Base-by-base conservation (phyloP, 2,797 vertebrate genomes). In the Pyrocephalus nanus region DNA sequence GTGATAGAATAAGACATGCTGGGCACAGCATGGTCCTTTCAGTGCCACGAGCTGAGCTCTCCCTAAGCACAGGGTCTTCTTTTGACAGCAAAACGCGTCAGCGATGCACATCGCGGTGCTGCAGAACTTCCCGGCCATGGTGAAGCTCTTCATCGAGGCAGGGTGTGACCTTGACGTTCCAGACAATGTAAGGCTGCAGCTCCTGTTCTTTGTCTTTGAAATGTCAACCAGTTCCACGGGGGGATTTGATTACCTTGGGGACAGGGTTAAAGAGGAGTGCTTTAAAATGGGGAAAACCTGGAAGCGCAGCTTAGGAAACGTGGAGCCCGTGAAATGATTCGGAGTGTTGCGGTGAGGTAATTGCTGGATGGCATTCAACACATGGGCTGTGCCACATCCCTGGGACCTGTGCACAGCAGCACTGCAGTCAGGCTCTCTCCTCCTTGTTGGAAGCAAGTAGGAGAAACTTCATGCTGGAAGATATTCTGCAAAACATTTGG, bases 131-230 rank as follows among this genome's bases (percentile, higher is more conserved):
- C 92, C 96, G 8, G 94, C 97, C 66, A 92, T 99, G 45, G 98
- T 98, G 5, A 98, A 97, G 91, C 98, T 98, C 65, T 97, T 99
- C 38, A 98, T 99, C 0, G 95, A 98, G 0, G 97, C 98, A 0
- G 97, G 97, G 58, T 98, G 98, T 92, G 98, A 99, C 96, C 97
- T 99, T 96, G 98, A 99, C 67, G 92, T 98, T 89, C 76, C 95
- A 5, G 99, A 99, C 96, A 97, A 97, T 4, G 99, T 99, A 97
- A 99, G 98, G 95, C 64, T 88, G 57, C 55, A 67, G 65, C 45
- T 93, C 42, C 64, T 53, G 17, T 54, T 77, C 43, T 76, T 69
- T 75, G 8, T 58, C 72, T 92, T 78, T 78, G 77, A 88, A 76
- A 82, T 34, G 25, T 65, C 64, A 77, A 71, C 25, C 18, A 10